Base-by-base conservation (phyloP, 2,113 vertebrate species). In the Pagrus major region DNA sequence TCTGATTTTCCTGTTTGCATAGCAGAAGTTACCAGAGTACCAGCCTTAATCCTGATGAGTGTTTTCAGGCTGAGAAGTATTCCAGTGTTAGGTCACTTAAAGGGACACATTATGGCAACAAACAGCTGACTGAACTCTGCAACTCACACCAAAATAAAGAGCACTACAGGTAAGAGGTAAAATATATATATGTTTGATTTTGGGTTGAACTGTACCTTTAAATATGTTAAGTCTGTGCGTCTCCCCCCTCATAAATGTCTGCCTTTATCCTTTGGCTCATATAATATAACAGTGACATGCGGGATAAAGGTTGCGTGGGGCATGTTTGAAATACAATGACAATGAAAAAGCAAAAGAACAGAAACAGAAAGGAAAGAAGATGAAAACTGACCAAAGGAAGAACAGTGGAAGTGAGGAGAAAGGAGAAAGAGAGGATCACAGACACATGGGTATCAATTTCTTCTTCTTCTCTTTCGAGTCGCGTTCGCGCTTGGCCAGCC, bases 391-490 rank as follows among this genome's bases (percentile, higher is more conserved):
- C 96, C 96, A 95, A 96, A 90, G 88, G 90, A 93, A 83, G 92
- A 94, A 94, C 76, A 92, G 90, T 70, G 88, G 92, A 94, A 89
- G 73, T 85, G 92, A 87, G 76, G 46, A 83, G 33, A 84, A 37
- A 93, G 86, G 88, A 91, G 93, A 90, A 89, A 94, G 49, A 93
- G 87, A 80, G 77, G 88, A 93, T 97, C 95, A 99, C 93, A 99
- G 86, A 94, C 98, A 99, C 94, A 98, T 96, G 80, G 96, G 95
- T 81, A 97, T 92, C 83, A 92, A 52, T 96, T 96, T 97, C 96
- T 97, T 98, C 96, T 96, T 98, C 94, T 96, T 97, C 7, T 96
- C 97, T 93, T 98, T 99, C 31, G 95, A 95, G 90, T 98, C 97
- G 11, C 95, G 95, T 65, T 99, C 97, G 8, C 96, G 95, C 86